Base-by-base conservation (phyloP, 2,113 vertebrate genomes). In the Lathamus discolor region DNA sequence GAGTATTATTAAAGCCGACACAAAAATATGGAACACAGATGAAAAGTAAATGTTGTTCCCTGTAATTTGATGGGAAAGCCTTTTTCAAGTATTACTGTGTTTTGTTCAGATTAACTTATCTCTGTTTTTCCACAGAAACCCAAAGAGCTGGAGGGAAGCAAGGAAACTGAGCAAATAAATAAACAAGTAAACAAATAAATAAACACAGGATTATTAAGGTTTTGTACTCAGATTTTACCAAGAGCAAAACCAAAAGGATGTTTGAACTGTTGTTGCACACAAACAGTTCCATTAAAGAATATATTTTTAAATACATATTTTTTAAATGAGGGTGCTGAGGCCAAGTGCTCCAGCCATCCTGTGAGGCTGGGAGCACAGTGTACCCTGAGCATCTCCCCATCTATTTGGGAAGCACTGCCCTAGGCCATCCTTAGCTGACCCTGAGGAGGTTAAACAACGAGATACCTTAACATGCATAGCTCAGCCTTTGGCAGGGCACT, bases 31-130 rank as follows among this genome's bases (percentile, higher is more conserved):
- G 33, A 74, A 29, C 19, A 2, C 2, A 62, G 83, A 77, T 46
- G 79, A 82, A 82, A 86, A 79, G 70, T 19, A 31, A 69, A 76
- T 13, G 59, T 28, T 46, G 27, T n/a, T 89, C 48, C 62, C 35
- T 29, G 7, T 22, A 22, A 79, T 91, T 73, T 39, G 57, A 46
- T 2, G n/a, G 79, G 64, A 76, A 86, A 35, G 72, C 23, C 55
- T 90, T 81, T 81, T 83, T 92, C 93, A 88, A 85, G 63, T 41
- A 17, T 66, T 81, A 35, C 94, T 68, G 7, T 39, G 83, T 77
- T 92, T 70, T 51, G 73, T 29, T 88, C 61, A 78, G 83, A 91
- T 94, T 93, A 86, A 92, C 35, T 95, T 94, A 74, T 94, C 94
- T 92, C 78, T 52, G 74, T 16, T 69, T 39, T 74, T 52, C 72